Conservation (phyloP, 2,113 vertebrate species). For the Delphinus delphis region DNA sequence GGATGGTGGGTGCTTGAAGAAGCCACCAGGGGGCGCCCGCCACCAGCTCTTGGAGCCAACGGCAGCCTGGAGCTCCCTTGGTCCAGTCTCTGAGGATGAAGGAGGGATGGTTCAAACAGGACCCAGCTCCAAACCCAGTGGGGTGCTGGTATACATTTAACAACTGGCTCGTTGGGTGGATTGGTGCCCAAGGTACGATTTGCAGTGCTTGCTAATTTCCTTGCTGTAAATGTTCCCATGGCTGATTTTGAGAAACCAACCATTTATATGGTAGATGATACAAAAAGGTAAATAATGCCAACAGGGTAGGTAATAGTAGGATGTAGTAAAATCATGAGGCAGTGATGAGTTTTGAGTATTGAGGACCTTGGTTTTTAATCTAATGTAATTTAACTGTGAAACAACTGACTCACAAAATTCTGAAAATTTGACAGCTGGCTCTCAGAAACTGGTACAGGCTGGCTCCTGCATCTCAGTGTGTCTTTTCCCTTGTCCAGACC, state of each 20-base stretch:
- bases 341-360: background rate
- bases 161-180: background rate
- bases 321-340: background rate
- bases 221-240: background rate
- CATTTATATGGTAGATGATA: rapidly evolving
- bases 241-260: background rate
- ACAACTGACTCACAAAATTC: background rate
- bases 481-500: background rate
- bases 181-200: background rate
- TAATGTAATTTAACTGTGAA: background rate
- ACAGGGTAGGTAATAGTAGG: background rate
- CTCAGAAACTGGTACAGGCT: background rate
- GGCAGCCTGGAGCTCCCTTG: rapidly evolving
- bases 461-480: background rate
- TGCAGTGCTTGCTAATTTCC: background rate
- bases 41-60: background rate
- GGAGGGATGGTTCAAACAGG: rapidly evolving
- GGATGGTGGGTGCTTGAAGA: rapidly evolving
- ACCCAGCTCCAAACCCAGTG: rapidly evolving
- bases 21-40: conserved; percentile 54
- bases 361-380: background rate
- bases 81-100: rapidly evolving
- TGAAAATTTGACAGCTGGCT: background rate
- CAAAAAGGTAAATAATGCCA: background rate
- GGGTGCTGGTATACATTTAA: background rate